Evolutionary conservation across 2,888 invertebrate genomes (phyloP).

Genomic region (Eupithecia insigniata): DNA sequence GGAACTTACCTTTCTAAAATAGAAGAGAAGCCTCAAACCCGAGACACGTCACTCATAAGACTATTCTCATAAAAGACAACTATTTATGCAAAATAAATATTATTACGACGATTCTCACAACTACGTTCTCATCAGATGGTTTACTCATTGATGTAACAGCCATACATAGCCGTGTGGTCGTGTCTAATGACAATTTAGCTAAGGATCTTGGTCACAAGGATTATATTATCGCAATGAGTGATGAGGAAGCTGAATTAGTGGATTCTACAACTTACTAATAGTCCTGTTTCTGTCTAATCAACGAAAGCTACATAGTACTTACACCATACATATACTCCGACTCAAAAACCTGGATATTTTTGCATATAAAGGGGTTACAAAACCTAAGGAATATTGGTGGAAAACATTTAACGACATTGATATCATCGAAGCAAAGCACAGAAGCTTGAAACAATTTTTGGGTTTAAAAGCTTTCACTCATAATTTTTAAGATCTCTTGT

Average conservation of each 20-base stretch:
- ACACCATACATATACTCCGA: no score
- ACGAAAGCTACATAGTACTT: no score
- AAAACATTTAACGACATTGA: no score
- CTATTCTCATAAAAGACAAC: not conserved
- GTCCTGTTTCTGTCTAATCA: not conserved
- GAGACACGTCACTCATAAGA: not conserved
- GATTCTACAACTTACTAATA: not conserved
- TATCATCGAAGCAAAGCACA: no score
- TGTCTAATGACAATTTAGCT: constrained; percentile 11
- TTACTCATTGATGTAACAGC: constrained; percentile 13
- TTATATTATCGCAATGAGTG: not conserved
- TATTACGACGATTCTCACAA: constrained; percentile 8
- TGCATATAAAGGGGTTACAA: no score
- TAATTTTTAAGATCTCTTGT: no score
- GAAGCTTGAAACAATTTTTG: no score
- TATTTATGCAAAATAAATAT: constrained; percentile 21
- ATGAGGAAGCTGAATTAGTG: not conserved
- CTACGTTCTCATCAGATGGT: constrained; percentile 8
- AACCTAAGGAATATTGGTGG: no score
- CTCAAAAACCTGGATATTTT: no score
- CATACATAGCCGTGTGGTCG: constrained; percentile 7
- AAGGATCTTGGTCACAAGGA: constrained; percentile 5
- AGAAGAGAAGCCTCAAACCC: not conserved
- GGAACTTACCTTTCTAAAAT: not conserved
- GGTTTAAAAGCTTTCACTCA: no score